Percentiles rank a stretch among this genome's conserved stretches.
Evolutionary conservation across 1,140 invertebrate species (phyloP).

Genomic region (Tenebrio molitor): DNA sequence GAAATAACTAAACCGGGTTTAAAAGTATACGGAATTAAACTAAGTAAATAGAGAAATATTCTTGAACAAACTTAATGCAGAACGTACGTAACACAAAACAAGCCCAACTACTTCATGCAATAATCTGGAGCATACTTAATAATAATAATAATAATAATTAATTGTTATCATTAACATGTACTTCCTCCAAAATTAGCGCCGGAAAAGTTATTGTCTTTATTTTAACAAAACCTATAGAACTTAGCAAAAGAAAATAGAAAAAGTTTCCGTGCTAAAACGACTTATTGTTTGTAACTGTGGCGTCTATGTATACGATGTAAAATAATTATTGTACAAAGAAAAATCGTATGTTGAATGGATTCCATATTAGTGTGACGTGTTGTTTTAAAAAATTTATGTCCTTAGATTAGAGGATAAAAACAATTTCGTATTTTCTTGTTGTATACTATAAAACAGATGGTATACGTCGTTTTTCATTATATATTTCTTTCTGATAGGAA

Average conservation of each 20-base stretch:
- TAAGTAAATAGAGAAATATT: background rate
- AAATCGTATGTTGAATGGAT: slow-evolving; percentile 52
- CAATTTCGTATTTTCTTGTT: slow-evolving; percentile 23
- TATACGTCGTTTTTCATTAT: slow-evolving; percentile 19
- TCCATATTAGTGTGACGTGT: slow-evolving; percentile 50
- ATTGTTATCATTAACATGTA: slow-evolving; percentile 37
- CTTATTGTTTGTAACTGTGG: slow-evolving; percentile 44
- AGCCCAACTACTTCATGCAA: slow-evolving; percentile 17
- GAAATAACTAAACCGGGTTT: slow-evolving; percentile 25
- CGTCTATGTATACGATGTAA: slow-evolving; percentile 57
- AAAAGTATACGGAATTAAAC: slow-evolving; percentile 38
- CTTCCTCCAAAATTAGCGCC: slow-evolving; percentile 8
- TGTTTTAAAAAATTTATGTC: slow-evolving; percentile 41
- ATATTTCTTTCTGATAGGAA: background rate
- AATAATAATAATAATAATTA: slow-evolving; percentile 7
- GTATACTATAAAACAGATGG: slow-evolving; percentile 22
- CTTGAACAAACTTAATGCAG: no score
- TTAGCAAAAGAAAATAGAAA: slow-evolving; percentile 4
- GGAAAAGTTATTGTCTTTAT: slow-evolving; percentile 5
- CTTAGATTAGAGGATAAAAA: slow-evolving; percentile 36
- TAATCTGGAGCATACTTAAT: background rate
- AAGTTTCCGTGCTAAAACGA: slow-evolving; percentile 17
- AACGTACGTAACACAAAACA: background rate
- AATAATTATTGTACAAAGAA: slow-evolving; percentile 55
- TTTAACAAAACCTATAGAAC: slow-evolving; percentile 10